Evolutionary conservation across 2,888 invertebrate genomes (phyloP).

Genomic region (Phyto melanocephala): DNA sequence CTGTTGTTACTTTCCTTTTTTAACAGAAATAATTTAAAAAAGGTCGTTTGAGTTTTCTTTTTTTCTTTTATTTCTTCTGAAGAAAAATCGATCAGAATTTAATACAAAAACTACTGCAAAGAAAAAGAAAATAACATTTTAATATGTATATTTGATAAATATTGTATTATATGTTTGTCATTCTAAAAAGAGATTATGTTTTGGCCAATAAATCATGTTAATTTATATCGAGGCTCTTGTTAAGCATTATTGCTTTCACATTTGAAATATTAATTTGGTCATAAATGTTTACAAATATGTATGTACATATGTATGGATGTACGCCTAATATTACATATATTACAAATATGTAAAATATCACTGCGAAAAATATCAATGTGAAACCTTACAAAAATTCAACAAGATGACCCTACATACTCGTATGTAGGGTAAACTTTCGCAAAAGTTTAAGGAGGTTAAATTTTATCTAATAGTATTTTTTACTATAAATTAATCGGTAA

Average conservation of each 20-base stretch:
- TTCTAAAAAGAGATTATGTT: not conserved
- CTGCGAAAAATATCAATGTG: not conserved
- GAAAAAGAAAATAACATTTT: not conserved
- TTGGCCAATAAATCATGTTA: not conserved
- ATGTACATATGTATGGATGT: no score
- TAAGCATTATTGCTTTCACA: not conserved
- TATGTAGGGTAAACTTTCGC: no score
- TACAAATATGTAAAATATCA: not conserved
- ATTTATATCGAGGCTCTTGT: slow-evolving; percentile 22
- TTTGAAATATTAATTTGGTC: slow-evolving; percentile 21
- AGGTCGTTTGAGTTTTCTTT: slow-evolving; percentile 25
- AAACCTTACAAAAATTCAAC: slow-evolving; percentile 39
- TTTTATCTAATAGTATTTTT: not conserved
- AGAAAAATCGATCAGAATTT: slow-evolving; percentile 62
- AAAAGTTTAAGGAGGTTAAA: not conserved
- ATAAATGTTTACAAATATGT: slow-evolving; percentile 6
- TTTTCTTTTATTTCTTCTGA: slow-evolving; percentile 39
- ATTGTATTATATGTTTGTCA: not conserved
- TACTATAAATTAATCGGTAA: no score
- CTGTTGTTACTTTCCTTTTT: slow-evolving; percentile 34
- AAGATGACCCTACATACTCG: not conserved
- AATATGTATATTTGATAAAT: not conserved
- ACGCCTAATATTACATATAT: slow-evolving; percentile 23
- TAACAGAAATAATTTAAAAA: slow-evolving; percentile 45
- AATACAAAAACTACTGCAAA: slow-evolving; percentile 75